These are phyloP conservation scores for Galerucella calmariensis DNA, from an alignment of 2,888 invertebrate genomes.

Conservation along the genomic window DNA sequence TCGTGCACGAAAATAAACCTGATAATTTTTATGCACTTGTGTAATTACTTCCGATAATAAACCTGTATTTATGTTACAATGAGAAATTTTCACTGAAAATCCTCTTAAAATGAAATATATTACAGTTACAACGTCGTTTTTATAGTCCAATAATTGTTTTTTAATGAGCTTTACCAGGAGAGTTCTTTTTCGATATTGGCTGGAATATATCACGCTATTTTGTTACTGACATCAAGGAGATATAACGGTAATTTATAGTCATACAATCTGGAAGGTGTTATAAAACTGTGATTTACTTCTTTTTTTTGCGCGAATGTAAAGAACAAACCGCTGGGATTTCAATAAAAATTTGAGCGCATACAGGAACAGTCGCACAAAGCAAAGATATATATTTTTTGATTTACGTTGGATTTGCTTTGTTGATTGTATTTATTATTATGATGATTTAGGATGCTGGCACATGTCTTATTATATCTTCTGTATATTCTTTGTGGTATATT, in stretches of 20 bases:
- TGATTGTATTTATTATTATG: slow-evolving; percentile 1
- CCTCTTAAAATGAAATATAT: neutral
- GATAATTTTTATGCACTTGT: no score
- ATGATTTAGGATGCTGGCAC: neutral
- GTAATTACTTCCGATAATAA: no score
- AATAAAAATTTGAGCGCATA: slow-evolving; percentile 2
- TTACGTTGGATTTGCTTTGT: neutral
- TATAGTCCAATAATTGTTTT: slow-evolving; percentile 22
- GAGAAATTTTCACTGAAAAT: neutral
- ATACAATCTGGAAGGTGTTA: slow-evolving; percentile 33
- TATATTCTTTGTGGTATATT: no score
- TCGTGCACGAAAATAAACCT: no score
- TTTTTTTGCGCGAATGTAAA: slow-evolving; percentile 26
- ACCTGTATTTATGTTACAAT: no score
- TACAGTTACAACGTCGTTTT: neutral
- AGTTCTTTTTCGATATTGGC: slow-evolving; percentile 21
- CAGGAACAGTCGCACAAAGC: neutral
- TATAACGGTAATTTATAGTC: slow-evolving; percentile 33
- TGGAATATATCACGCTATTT: slow-evolving; percentile 26
- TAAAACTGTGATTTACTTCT: slow-evolving; percentile 30
- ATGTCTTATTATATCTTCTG: neutral
- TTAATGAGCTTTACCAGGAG: slow-evolving; percentile 27
- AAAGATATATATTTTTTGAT: neutral
- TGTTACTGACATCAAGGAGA: slow-evolving; percentile 31
- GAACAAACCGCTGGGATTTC: slow-evolving; percentile 20